Base-by-base conservation (phyloP, 2,797 vertebrate species). In the Fundulus diaphanus region DNA sequence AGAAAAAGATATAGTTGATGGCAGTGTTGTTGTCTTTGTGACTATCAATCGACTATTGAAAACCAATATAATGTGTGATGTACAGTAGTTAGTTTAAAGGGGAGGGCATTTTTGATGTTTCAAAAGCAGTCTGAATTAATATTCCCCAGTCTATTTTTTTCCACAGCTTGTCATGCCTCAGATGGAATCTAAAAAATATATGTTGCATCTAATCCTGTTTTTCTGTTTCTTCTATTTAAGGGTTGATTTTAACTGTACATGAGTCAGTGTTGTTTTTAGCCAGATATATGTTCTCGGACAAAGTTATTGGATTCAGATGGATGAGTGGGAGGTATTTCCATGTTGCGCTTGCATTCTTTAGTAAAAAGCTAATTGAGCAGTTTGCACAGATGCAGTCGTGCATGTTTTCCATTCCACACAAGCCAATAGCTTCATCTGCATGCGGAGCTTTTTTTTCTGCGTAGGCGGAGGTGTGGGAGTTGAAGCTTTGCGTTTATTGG, bases 381-480 rank as follows among this genome's bases (percentile, higher is more conserved):
- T 72, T 69, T 79, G 15, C 66, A 70, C 59, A 59, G 68, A 84
- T 78, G 65, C 87, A 90, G 79, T 76, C 76, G 65, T 70, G 70
- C 74, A 63, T 88, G 69, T 82, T 83, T 87, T 82, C 65, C 29
- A 15, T 77, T 87, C 67, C 59, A 77, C 20, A 46, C 44, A 16
- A 57, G 56, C 77, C 72, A 76, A 76, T 72, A 68, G 77, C 77
- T 89, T 88, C 78, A 82, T 90, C 83, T 73, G 73, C 61, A 24
- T 54, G 7, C 54, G 86, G 81, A 83, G 88, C 85, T 86, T 83
- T 90, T 57, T 15, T 61, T 22, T 27, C 51, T 75, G 65, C 7
- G 11, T 61, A 73, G 73, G 83, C 9, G 51, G 80, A 76, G 63
- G 70, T 75, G 72, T 77, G 49, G 79, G 82, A 83, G 82, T 72